Evolutionary conservation across 2,113 vertebrate species (phyloP), one percentile per base, ranked within the genome.

Genomic region (Hymenochirus boettgeri): DNA sequence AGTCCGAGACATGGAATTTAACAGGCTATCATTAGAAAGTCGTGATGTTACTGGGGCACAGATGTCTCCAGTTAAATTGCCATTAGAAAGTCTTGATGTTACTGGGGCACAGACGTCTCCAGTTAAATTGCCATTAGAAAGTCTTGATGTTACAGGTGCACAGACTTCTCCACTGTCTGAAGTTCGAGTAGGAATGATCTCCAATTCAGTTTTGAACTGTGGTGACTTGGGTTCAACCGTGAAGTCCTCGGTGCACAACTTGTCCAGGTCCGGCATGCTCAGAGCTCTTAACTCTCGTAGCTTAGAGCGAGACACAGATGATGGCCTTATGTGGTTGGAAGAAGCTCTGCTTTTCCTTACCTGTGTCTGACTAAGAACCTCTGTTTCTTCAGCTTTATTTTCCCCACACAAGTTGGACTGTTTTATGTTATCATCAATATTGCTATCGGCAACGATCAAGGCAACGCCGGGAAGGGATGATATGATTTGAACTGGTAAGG

Each of bases 211-310:
- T 72, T 85, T 86, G 71, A 90, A 89, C 55, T 72, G 75, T 3
- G 66, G 0, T 0, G 80, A 46, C 0, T 74, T 66, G 0, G 78
- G 53, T 0, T 81, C 73, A 1, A 67, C 72, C 0, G 81, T 73
- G 61, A 90, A 88, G 10, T 87, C 82, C 31, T 90, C 89, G 0
- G 75, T 77, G 1, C 89, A 92, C 2, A 96, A 79, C 65, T 93
- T 96, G 77, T 95, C 94, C 3, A 96, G 76, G 59, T 97, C 92
- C 0, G 95, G 94, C 94, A 97, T 96, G 70, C 95, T 97, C 59
- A 95, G 74, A 2, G 95, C 92, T 18, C 92, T 79, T 12, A 96
- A 80, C 65, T 98, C 93, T 76, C 92, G 82, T 27, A 94, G 76
- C 70, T 87, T 89, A 6, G 85, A 87, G 58, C 81, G 83, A 15